A percentile compares a stretch with the other conserved stretches of the same genome.
Evolutionary conservation across 2,888 invertebrate genomes (phyloP).

Genomic region (Chironomus riparius): DNA sequence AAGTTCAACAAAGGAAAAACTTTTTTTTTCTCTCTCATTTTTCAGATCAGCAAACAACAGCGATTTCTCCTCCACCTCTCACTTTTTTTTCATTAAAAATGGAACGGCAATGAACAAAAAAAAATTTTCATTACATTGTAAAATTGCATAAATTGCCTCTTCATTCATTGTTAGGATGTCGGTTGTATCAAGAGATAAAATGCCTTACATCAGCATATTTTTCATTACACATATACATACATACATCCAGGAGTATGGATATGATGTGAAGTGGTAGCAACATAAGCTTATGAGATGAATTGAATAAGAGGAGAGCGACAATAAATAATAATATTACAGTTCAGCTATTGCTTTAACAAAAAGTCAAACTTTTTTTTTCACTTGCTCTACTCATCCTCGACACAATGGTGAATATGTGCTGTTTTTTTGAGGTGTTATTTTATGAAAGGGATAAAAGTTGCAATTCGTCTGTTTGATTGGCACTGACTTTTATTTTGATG

Average conservation of each 20-base stretch:
- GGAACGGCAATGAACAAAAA: background rate
- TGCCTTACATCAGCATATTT: background rate
- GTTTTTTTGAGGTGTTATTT: too few species aligned
- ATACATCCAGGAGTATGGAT: background rate
- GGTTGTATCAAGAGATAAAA: background rate
- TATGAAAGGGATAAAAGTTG: too few species aligned
- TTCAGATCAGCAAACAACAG: background rate
- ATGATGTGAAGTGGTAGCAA: background rate
- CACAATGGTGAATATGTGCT: background rate
- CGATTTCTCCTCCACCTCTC: background rate
- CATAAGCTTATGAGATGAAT: background rate
- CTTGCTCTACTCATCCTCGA: background rate
- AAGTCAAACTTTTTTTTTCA: slow-evolving; percentile 16
- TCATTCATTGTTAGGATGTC: slow-evolving; percentile 3
- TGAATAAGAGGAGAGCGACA: background rate
- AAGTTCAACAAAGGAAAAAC: background rate
- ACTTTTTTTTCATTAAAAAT: background rate
- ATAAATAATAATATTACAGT: slow-evolving; percentile 17
- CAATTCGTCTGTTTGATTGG: too few species aligned
- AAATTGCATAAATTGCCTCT: background rate
- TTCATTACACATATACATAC: background rate
- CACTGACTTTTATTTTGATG: too few species aligned
- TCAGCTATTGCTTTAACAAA: background rate
- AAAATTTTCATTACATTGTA: background rate
- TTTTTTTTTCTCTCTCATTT: background rate